Evolutionary conservation across 2,797 vertebrate species (phyloP).

Genomic region (Ctenochaetus hawaiiensis): DNA sequence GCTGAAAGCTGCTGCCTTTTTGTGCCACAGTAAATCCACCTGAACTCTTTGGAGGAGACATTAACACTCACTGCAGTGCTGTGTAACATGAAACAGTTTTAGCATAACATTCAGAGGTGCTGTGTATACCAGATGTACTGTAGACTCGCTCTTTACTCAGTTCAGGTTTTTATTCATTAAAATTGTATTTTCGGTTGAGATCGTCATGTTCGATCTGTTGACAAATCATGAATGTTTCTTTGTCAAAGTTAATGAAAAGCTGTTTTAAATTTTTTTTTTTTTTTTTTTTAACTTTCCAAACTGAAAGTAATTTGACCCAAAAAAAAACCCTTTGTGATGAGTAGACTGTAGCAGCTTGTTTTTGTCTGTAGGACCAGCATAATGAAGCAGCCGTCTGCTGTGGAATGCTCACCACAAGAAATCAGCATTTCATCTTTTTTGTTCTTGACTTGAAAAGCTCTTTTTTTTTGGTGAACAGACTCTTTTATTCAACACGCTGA

Average conservation of each 20-base stretch:
- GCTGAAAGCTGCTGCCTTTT: conserved; percentile 67
- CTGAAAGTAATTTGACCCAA: conserved; percentile 56
- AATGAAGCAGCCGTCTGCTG: conserved; percentile 80
- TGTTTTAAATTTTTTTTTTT: not conserved
- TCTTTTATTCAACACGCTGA: conserved; percentile 65
- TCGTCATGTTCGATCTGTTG: conserved; percentile 51
- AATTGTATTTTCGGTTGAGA: conserved; percentile 46
- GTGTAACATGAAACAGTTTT: conserved; percentile 54
- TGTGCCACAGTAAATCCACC: conserved; percentile 68
- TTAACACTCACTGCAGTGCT: conserved; percentile 61
- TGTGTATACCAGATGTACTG: conserved; percentile 79
- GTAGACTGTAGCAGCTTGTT: conserved; percentile 72
- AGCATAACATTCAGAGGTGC: conserved; percentile 74
- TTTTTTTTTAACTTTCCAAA: conserved; percentile 46
- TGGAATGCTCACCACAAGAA: conserved; percentile 76
- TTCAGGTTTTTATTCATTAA: conserved; percentile 63
- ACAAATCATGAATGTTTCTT: conserved; percentile 68
- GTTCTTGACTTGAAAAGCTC: conserved; percentile 75
- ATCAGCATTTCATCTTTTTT: conserved; percentile 76
- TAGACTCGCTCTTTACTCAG: conserved; percentile 65
- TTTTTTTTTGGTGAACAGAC: conserved; percentile 49
- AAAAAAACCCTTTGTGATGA: conserved; percentile 56
- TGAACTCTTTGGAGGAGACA: conserved; percentile 56
- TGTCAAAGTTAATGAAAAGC: conserved; percentile 40
- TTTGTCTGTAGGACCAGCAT: conserved; percentile 65